Evolutionary conservation across 2,113 vertebrate species (phyloP).

Genomic region (Parus major): DNA sequence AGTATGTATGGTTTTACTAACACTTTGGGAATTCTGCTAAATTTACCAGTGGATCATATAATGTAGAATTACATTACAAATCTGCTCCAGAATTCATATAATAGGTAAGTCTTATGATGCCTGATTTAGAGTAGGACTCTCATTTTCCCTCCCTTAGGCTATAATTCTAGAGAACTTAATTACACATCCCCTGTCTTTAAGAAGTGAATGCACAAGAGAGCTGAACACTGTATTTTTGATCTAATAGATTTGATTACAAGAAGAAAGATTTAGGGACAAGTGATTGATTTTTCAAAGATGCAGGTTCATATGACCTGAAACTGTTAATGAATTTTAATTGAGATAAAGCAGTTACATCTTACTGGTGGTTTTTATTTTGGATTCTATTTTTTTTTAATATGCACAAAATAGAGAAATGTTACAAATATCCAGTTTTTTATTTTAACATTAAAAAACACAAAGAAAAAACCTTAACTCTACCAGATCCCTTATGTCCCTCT

Average conservation of each 20-base stretch:
- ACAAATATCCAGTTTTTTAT: background rate
- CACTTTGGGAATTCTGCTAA: background rate
- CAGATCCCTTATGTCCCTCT: background rate
- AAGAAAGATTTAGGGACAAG: background rate
- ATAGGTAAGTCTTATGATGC: background rate
- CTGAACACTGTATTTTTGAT: background rate
- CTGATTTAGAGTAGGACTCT: background rate
- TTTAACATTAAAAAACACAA: background rate
- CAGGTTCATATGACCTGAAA: background rate
- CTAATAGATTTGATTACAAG: background rate
- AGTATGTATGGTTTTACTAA: background rate
- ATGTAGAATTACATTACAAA: background rate
- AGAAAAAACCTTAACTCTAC: accelerated
- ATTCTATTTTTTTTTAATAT: background rate
- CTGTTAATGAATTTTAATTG: background rate
- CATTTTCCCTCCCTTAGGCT: background rate
- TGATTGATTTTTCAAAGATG: background rate
- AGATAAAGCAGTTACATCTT: background rate
- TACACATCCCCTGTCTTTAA: background rate
- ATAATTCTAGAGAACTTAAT: background rate
- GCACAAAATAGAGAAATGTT: background rate
- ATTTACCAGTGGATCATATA: background rate
- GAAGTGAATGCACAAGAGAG: background rate
- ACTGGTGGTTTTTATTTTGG: background rate
- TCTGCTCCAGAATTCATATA: background rate